phyloP scores from a whole-genome alignment of 2,888 invertebrate genomes.

The Galeopsomyia nigrocyanea region DNA sequence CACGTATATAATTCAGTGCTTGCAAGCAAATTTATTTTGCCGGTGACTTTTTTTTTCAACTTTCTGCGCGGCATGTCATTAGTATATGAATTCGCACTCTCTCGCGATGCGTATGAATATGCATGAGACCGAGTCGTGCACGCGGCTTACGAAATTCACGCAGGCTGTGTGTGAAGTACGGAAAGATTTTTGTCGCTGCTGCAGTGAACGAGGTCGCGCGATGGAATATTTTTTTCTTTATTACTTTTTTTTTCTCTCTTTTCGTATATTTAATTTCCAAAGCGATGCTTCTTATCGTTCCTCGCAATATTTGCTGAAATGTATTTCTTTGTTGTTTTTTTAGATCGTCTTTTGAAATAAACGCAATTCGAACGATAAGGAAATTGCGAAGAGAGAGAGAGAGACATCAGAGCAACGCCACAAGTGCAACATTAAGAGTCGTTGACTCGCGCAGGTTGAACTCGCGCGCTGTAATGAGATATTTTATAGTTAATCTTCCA shows the following conservation, averaged over 20 bases:
- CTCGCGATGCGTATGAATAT: constrained; percentile 6
- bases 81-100: neutral
- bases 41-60: constrained; percentile 15
- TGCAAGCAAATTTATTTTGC: neutral
- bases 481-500: constrained; percentile 16
- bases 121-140: too few species aligned
- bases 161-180: neutral
- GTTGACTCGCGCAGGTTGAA: constrained; percentile 18
- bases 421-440: constrained; percentile 25
- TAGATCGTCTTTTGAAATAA: neutral
- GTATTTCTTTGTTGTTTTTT: constrained; percentile 11
- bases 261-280: neutral
- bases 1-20: neutral
- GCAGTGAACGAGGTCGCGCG: neutral
- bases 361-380: neutral
- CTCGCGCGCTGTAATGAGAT: constrained; percentile 13
- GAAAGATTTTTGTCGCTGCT: too few species aligned
- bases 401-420: constrained; percentile 3
- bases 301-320: constrained; percentile 16
- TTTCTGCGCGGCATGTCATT: neutral
- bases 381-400: too few species aligned
- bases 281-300: constrained; percentile 9
- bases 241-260: neutral
- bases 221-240: neutral
- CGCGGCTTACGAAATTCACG: neutral